Base-by-base conservation (phyloP, 2,113 vertebrate species). In the Oceanites oceanicus region DNA sequence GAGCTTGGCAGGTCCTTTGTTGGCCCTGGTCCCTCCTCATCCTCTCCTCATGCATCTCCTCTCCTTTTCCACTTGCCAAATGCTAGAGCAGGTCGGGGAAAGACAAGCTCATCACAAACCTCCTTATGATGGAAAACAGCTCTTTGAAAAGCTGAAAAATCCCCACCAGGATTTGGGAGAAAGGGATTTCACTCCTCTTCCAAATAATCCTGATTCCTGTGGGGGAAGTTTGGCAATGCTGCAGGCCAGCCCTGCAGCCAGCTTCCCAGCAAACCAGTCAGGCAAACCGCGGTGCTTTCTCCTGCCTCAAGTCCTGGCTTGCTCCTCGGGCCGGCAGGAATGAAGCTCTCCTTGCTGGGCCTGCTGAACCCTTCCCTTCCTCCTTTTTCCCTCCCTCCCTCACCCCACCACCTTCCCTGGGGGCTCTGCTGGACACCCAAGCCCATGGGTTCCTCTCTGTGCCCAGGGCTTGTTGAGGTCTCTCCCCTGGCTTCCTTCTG, bases 191-290 rank as follows among this genome's bases (percentile, higher is more conserved):
- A 52, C 18, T 49, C 34, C 21, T 8, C 18, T 91, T 88, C 72
- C 67, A 73, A 68, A 68, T 4, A 68, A 88, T 27, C 34, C 30
- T 0, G 0, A 4, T 50, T 16, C 47, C 84, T 1, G 4, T 5
- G 16, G 77, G 80, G 61, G 65, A 53, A 47, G 68, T 2, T 17
- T 23, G 82, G 47, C 40, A 25, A 6, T 1, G 30, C 75, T 38
- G 22, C 0, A 2, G 88, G 93, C 88, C 92, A 90, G 83, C 88
- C 91, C 84, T 7, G 34, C 79, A 90, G 89, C 45, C 0, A 8
- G 30, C 85, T 94, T 94, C 73, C 72, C 79, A 65, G 91, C 91
- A 96, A 96, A 96, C 92, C 94, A 94, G 92, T 75, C 1, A 11
- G 63, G 96, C 75, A 83, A 76, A 94, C 34, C 6, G 1, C 3